Evolutionary conservation across 1,140 invertebrate genomes (phyloP).

Genomic region (Tenebrio molitor): DNA sequence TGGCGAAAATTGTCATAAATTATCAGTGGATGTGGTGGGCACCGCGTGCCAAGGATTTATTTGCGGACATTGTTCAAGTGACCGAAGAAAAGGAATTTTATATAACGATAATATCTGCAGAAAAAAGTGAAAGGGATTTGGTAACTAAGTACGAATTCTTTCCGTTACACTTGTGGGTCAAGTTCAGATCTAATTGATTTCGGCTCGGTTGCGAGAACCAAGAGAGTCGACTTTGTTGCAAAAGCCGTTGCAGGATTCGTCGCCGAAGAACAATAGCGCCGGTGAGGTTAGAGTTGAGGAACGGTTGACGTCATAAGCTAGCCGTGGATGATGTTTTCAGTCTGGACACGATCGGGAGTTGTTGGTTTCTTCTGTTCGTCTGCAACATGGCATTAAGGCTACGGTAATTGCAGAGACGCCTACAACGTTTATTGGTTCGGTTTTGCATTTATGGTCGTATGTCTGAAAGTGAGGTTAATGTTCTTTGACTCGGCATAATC

Average conservation of each 20-base stretch:
- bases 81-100: not conserved
- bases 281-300: conserved; percentile 5
- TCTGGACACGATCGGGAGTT: conserved; percentile 34
- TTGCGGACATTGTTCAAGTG: not conserved
- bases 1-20: not conserved
- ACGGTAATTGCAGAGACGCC: conserved; percentile 26
- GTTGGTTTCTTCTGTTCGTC: conserved; percentile 21
- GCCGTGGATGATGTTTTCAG: conserved; percentile 28
- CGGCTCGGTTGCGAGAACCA: not conserved
- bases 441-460: conserved; percentile 16
- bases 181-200: conserved; percentile 24
- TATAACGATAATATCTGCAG: not conserved
- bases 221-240: not conserved
- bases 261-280: conserved; percentile 1
- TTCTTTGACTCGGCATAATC: conserved; percentile 1
- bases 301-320: conserved; percentile 26
- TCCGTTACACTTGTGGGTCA: conserved; percentile 31
- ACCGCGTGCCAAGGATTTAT: not conserved
- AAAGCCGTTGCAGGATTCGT: not conserved
- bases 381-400: conserved; percentile 23
- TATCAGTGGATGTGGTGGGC: not conserved
- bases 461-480: conserved; percentile 26
- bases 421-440: conserved; percentile 33
- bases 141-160: conserved; percentile 35
- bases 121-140: conserved; percentile 34